Evolutionary conservation across 2,797 vertebrate genomes (phyloP).

Genomic region (Rhinella marina): DNA sequence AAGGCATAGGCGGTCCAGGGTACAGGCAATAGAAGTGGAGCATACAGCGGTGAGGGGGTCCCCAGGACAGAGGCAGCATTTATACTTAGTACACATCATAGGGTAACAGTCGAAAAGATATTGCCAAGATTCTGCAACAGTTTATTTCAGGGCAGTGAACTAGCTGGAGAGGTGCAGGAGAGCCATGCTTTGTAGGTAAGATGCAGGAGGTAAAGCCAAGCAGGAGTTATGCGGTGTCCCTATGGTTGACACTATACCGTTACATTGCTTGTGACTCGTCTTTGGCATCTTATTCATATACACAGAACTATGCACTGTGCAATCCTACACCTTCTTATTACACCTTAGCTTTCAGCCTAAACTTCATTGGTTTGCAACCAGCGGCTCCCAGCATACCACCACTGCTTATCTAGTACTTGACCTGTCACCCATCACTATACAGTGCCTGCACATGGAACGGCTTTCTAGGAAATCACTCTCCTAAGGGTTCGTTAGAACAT

Average conservation of each 20-base stretch:
- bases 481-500: not conserved
- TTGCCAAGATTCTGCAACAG: not conserved
- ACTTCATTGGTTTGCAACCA: not conserved
- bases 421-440: not conserved
- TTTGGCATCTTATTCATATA: not conserved
- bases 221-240: not conserved
- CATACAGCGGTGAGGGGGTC: not conserved
- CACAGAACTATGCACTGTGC: not conserved
- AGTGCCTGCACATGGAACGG: not conserved
- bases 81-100: not conserved
- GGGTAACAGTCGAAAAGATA: slow-evolving; percentile 40
- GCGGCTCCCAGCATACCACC: not conserved
- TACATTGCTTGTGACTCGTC: not conserved
- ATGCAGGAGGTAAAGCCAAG: not conserved
- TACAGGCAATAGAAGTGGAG: not conserved
- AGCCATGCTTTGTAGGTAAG: not conserved
- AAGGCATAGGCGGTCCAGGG: slow-evolving; percentile 12
- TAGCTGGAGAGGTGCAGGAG: not conserved
- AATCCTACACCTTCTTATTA: not conserved
- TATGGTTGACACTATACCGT: not conserved
- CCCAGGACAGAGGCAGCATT: not conserved
- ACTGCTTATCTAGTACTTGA: not conserved
- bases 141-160: not conserved
- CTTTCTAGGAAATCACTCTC: not conserved
- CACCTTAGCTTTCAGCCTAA: not conserved